Conservation (phyloP, 2,797 vertebrate genomes). For the Malurus leucopterus region DNA sequence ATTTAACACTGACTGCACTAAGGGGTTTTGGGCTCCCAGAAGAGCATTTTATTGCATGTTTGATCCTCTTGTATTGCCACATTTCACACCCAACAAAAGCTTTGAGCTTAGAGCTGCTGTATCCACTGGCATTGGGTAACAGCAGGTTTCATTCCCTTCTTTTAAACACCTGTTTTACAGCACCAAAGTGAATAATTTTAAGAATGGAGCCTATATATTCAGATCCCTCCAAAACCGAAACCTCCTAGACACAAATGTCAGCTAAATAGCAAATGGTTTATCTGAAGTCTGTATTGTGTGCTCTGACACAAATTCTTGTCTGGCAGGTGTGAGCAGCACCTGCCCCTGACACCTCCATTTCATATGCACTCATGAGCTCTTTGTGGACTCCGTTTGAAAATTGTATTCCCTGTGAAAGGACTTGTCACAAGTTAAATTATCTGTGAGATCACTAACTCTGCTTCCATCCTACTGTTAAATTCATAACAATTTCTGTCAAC, state of each 20-base stretch:
- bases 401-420: neutral
- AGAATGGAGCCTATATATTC: neutral
- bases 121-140: neutral
- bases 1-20: neutral
- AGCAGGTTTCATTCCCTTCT: neutral
- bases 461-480: neutral
- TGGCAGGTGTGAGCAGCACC: neutral
- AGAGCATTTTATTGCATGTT: neutral
- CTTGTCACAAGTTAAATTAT: conserved; percentile 3
- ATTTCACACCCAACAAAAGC: neutral
- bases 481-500: neutral
- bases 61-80: conserved; percentile 3
- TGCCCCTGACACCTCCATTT: neutral
- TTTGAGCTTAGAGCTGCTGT: neutral
- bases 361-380: neutral
- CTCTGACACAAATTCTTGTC: neutral
- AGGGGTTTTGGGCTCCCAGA: neutral
- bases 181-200: neutral
- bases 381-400: neutral
- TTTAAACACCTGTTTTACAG: neutral
- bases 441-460: neutral
- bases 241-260: neutral
- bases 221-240: neutral
- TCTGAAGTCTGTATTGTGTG: neutral
- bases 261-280: neutral